A percentile compares a stretch with the other conserved stretches of the same genome.
Evolutionary conservation across 2,113 vertebrate species (phyloP).

Genomic region (Centropus bengalensis): DNA sequence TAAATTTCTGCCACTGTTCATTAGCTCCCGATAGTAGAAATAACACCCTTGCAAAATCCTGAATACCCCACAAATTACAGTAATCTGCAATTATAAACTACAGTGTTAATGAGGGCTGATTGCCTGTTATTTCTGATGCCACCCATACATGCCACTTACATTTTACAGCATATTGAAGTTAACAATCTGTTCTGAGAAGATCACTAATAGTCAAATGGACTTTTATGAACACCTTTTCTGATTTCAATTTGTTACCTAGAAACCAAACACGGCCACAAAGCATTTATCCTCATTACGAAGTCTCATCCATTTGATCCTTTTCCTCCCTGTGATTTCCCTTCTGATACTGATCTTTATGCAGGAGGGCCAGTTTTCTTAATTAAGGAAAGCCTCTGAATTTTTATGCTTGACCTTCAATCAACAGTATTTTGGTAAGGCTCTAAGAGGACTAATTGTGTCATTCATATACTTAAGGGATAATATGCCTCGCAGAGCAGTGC

Average conservation of each 20-base stretch:
- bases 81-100: constrained; percentile 70
- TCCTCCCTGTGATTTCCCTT: neutral
- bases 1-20: neutral
- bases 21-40: constrained; percentile 56
- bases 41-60: constrained; percentile 56
- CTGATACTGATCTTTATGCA: neutral
- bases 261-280: neutral
- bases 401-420: constrained; percentile 39
- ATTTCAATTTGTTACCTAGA: constrained; percentile 59
- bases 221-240: constrained; percentile 44
- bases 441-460: constrained; percentile 9
- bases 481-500: neutral
- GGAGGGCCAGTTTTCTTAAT: neutral
- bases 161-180: constrained; percentile 7
- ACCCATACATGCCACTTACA: constrained; percentile 44
- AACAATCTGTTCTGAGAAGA: constrained; percentile 34
- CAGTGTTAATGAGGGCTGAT: constrained; percentile 69
- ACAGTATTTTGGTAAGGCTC: constrained; percentile 31
- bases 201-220: constrained; percentile 51
- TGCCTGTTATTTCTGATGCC: constrained; percentile 49
- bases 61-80: constrained; percentile 59
- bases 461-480: constrained; percentile 21
- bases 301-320: neutral
- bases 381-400: constrained; percentile 13
- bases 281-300: neutral